A percentile compares a stretch with the other conserved stretches of the same genome.
phyloP scores from a whole-genome alignment of 35 echinoderm and acorn worm genomes.

The Ptychodera flava region DNA sequence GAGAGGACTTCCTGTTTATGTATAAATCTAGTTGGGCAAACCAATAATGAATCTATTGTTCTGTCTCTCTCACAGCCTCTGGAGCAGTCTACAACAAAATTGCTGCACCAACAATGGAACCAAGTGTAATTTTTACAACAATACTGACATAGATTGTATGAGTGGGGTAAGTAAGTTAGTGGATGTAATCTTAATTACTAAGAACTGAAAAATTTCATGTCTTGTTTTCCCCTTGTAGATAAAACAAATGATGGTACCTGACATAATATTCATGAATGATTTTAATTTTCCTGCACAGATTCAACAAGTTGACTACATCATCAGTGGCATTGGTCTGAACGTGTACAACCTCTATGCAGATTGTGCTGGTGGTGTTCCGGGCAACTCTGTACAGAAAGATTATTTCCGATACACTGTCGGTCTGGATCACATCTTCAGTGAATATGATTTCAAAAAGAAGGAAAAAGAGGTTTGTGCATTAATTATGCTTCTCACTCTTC shows the following conservation, averaged over 20 bases:
- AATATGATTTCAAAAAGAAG: constrained; percentile 2
- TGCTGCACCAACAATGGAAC: constrained; percentile 24
- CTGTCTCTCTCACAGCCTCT: constrained; percentile 38
- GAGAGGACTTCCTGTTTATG: no score
- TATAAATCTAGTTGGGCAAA: no score
- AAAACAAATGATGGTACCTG: no score
- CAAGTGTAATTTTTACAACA: constrained; percentile 64
- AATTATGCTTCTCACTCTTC: no score
- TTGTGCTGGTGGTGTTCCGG: constrained; percentile 37
- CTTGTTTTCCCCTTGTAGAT: no score
- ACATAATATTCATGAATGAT: no score
- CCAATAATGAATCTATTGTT: no score
- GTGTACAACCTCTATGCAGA: constrained; percentile 66
- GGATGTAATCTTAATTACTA: no score
- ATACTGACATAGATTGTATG: constrained; percentile 20
- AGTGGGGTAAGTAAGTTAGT: constrained; percentile 63
- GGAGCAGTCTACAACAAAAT: constrained; percentile 30
- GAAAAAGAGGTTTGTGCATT: constrained; percentile 29
- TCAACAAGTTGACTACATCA: no score
- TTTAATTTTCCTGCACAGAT: constrained; percentile 29
- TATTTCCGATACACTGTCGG: constrained; percentile 26
- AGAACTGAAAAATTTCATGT: no score
- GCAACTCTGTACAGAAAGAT: constrained; percentile 31
- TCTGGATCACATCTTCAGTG: constrained; percentile 27
- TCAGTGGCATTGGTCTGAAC: constrained; percentile 35